Evolutionary conservation across 2,113 vertebrate genomes (phyloP), one percentile per base, ranked within the genome.

Genomic region (Miniopterus natalensis): DNA sequence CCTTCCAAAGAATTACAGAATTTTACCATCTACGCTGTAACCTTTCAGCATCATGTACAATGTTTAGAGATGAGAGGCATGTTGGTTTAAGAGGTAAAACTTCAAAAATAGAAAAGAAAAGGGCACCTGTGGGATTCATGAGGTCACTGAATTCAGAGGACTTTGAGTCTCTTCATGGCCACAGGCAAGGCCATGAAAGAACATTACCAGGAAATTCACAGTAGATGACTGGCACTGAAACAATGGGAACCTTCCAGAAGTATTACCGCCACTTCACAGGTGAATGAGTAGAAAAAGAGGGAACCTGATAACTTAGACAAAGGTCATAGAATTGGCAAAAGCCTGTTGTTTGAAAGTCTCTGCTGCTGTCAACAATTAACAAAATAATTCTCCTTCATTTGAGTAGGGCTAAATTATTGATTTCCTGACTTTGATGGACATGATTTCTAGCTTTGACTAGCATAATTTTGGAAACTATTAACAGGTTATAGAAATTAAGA

Each of bases 381-480:
- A 42, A 77, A 90, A 84, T 84, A 65, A 40, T 70, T 84, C 27
- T 51, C 11, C 27, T 86, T 53, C 14, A 20, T 49, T 66, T 78
- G 23, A 36, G 71, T 2, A 73, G 42, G 25, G 4, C 45, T 49
- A 49, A 31, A n/a, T 9, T 2, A 80, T n/a, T 23, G 1, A 59
- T 31, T 89, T 65, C 18, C 78, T 74, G 55, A 68, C 17, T 27
- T 87, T 55, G 1, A 5, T 17, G 9, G n/a, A 8, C 45, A 68
- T 55, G 36, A 90, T 25, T 87, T 84, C 92, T 90, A 61, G 31
- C 5, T 85, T 63, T 81, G 20, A 45, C 29, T n/a, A 27, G 27
- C 27, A 87, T 3, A 11, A 73, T 66, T 92, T 89, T 31, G 42
- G 81, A 92, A 96, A 77, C 6, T n/a, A 66, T 21, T 75, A 83